Conservation (phyloP, 2,797 vertebrate species). For the Malurus splendens region DNA sequence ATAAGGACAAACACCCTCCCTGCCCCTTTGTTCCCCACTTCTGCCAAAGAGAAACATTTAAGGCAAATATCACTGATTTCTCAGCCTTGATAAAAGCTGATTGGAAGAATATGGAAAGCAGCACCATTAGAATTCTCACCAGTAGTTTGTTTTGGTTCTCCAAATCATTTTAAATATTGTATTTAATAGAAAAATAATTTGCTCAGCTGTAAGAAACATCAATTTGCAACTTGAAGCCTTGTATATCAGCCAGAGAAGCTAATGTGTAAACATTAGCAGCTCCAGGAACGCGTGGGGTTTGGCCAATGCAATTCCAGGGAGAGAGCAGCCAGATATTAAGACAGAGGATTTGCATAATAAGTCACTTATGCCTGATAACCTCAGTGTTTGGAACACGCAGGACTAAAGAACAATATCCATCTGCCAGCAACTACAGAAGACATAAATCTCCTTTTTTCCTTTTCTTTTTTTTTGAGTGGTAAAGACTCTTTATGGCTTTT, state of each 20-base stretch:
- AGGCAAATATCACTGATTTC: neutral
- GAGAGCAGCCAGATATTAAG: conserved; percentile 58
- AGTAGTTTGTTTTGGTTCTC: conserved; percentile 54
- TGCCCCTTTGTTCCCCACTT: neutral
- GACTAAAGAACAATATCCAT: conserved; percentile 14
- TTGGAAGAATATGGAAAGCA: conserved; percentile 38
- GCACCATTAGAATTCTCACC: conserved; percentile 44
- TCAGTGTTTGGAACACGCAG: conserved; percentile 5
- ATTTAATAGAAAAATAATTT: conserved; percentile 69
- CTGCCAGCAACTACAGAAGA: neutral
- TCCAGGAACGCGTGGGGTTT: conserved; percentile 34
- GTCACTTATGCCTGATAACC: conserved; percentile 60
- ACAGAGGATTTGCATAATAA: conserved; percentile 59
- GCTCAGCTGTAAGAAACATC: conserved; percentile 62
- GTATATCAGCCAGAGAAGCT: conserved; percentile 52
- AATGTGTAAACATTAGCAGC: conserved; percentile 61
- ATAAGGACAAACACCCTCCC: rapidly evolving
- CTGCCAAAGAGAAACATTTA: neutral
- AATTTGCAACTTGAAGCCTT: conserved; percentile 61
- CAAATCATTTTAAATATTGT: conserved; percentile 58
- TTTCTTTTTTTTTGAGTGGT: neutral
- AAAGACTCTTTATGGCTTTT: neutral
- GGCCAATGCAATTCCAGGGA: conserved; percentile 56
- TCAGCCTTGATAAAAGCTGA: neutral
- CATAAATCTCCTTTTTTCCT: neutral